A percentile compares a stretch with the other conserved stretches of the same genome.
Conservation (phyloP, 2,113 vertebrate genomes). For the Romanogobio albipinnatus region DNA sequence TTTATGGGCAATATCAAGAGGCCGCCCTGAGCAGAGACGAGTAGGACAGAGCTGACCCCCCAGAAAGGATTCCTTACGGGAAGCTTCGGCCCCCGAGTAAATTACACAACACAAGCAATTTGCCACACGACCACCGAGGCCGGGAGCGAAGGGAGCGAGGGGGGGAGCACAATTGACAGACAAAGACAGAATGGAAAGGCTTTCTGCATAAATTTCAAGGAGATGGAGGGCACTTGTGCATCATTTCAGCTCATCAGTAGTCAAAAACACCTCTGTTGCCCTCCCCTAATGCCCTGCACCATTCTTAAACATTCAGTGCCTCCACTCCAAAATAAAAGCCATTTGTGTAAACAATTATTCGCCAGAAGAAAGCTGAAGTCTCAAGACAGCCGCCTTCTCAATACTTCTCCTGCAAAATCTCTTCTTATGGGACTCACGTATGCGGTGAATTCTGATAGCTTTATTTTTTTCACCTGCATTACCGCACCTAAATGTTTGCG, state of each 20-base stretch:
- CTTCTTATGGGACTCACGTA: constrained; percentile 33
- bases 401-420: neutral
- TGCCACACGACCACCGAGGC: constrained; percentile 16
- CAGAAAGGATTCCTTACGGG: constrained; percentile 11
- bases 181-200: constrained; percentile 18
- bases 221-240: constrained; percentile 1
- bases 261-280: constrained; percentile 14
- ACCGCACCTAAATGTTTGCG: neutral
- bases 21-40: neutral
- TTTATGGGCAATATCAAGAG: constrained; percentile 46
- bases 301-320: neutral
- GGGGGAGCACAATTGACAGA: constrained; percentile 25
- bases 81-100: neutral
- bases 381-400: constrained; percentile 25
- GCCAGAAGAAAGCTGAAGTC: constrained; percentile 2
- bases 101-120: constrained; percentile 48
- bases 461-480: constrained; percentile 30
- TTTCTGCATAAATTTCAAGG: constrained; percentile 7
- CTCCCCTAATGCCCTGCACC: neutral
- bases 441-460: constrained; percentile 27
- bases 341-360: constrained; percentile 38
- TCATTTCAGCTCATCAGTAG: constrained; percentile 1
- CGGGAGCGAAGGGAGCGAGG: neutral
- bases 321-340: constrained; percentile 11
- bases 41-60: constrained; percentile 11